Conservation (phyloP, 1,140 invertebrate genomes). For the Bombus sibiricus region DNA sequence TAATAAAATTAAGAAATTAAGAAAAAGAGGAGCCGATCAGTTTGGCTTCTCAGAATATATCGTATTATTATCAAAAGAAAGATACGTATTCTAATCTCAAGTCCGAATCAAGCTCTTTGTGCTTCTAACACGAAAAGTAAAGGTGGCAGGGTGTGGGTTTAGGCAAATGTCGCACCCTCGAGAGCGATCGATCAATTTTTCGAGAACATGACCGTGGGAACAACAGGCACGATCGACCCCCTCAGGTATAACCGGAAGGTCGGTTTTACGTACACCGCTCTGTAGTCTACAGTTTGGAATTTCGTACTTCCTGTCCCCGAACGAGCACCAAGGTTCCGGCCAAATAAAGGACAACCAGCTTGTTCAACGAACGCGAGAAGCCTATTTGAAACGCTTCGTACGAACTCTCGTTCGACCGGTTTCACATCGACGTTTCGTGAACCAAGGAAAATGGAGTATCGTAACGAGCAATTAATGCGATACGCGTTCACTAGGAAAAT, state of each 20-base stretch:
- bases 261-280: constrained; percentile 59
- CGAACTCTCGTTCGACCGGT: not conserved
- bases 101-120: not conserved
- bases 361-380: not conserved
- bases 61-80: not conserved
- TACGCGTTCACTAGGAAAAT: not conserved
- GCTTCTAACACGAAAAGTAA: not conserved
- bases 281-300: constrained; percentile 70
- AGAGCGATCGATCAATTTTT: constrained; percentile 56
- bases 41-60: no score
- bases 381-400: not conserved
- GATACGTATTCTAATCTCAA: not conserved
- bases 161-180: not conserved
- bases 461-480: not conserved
- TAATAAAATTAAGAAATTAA: no score
- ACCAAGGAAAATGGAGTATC: not conserved
- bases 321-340: constrained; percentile 48
- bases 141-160: not conserved
- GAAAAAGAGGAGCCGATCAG: not conserved
- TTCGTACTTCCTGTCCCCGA: constrained; percentile 72
- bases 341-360: constrained; percentile 21
- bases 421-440: not conserved
- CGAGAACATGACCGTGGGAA: constrained; percentile 67
- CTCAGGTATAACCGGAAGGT: constrained; percentile 64
- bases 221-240: constrained; percentile 57